Conservation (phyloP, 2,888 invertebrate genomes). For the Leptothorax acervorum region DNA sequence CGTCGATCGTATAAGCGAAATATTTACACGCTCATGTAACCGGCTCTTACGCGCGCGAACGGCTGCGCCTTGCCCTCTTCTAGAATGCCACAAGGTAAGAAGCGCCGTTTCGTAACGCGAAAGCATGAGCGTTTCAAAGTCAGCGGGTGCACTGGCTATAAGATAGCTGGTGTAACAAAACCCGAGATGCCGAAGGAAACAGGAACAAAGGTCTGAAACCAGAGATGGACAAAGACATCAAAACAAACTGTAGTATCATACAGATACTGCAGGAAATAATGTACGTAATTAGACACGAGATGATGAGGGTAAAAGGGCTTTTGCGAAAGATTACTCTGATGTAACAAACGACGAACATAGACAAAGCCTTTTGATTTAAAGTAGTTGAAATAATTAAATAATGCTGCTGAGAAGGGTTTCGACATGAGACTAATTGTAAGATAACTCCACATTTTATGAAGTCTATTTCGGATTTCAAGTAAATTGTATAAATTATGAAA, state of each 20-base stretch:
- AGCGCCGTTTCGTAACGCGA: conserved; percentile 77
- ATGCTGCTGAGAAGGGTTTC: neutral
- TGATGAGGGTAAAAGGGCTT: neutral
- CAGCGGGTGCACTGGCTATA: conserved; percentile 59
- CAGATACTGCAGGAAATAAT: neutral
- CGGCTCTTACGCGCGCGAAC: conserved; percentile 75
- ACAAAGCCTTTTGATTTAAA: neutral
- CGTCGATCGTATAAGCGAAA: conserved; percentile 78
- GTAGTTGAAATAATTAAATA: neutral
- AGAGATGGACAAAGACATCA: neutral
- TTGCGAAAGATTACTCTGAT: neutral
- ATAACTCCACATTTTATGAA: neutral
- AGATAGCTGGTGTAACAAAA: conserved; percentile 8
- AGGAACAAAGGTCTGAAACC: conserved; percentile 2
- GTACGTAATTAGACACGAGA: neutral
- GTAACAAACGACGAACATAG: neutral
- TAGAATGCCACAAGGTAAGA: conserved; percentile 74
- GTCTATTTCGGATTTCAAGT: neutral
- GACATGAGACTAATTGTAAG: neutral
- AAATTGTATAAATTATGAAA: neutral
- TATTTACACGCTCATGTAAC: conserved; percentile 82
- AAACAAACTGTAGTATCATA: neutral
- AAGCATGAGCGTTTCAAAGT: conserved; percentile 74
- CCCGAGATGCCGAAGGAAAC: neutral
- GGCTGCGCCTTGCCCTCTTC: conserved; percentile 71